A percentile compares a stretch with the other conserved stretches of the same genome.
Conservation (phyloP, 2,113 vertebrate species). For the Bujurquina vittata region DNA sequence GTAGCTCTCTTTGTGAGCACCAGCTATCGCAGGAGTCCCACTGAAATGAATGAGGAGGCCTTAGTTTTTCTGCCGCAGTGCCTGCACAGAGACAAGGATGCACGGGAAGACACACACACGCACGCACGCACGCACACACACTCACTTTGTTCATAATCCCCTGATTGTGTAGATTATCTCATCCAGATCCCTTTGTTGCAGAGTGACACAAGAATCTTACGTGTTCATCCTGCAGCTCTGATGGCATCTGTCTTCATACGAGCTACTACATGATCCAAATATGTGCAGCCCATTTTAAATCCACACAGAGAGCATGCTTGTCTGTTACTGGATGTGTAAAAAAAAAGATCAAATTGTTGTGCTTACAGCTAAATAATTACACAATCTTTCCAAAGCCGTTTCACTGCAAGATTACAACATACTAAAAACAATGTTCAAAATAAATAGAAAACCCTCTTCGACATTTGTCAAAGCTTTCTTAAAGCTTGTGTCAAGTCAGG, state of each 20-base stretch:
- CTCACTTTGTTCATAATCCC: constrained; percentile 22
- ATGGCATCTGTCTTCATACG: neutral
- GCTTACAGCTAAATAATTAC: neutral
- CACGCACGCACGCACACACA: neutral
- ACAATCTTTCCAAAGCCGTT: neutral
- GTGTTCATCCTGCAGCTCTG: neutral
- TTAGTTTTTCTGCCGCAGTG: constrained; percentile 46
- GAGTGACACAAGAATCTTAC: neutral
- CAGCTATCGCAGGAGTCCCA: constrained; percentile 15
- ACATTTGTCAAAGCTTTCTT: neutral
- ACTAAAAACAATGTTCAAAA: neutral
- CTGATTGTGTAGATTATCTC: constrained; percentile 3
- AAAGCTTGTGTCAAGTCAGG: neutral
- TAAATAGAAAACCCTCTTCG: neutral
- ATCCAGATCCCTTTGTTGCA: neutral
- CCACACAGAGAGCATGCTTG: neutral
- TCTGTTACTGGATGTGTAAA: neutral
- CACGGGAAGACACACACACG: neutral
- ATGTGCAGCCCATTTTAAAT: neutral
- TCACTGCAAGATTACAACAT: neutral
- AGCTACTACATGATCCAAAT: neutral
- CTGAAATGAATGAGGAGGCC: neutral
- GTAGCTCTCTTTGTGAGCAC: neutral
- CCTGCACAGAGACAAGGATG: neutral
- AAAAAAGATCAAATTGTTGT: neutral